Base-by-base conservation (phyloP, 2,113 vertebrate species). In the Anser brachyrhynchus region DNA sequence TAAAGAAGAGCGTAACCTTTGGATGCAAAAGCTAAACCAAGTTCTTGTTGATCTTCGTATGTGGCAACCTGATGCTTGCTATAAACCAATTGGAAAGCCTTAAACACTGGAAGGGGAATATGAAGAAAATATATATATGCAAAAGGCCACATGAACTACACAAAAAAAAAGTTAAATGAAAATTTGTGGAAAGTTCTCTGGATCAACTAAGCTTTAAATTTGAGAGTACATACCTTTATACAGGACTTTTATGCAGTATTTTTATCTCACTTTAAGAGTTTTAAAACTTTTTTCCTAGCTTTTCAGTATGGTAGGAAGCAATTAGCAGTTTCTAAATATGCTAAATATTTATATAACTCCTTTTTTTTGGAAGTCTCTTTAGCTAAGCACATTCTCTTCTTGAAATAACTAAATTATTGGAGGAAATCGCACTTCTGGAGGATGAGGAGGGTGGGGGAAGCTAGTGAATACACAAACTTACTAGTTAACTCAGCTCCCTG, bases 21-120 rank as follows among this genome's bases (percentile, higher is more conserved):
- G 99, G 99, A 99, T 99, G 99, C 98, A 98, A 83, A 99, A 99
- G 64, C 98, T 99, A 84, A 99, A 99, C 96, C 99, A 99, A 97
- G 98, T 99, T 62, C 96, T 99, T 26, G 54, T 99, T 93, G 99
- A 99, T 88, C 98, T 99, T 91, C 99, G 99, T 11, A 99, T 99
- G 98, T 99, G 99, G 99, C 99, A 99, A 51, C 99, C 99, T 7
- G 99, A 99, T 49, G 98, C 98, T 76, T 99, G 99, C 96, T 98
- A 98, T 96, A 98, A 98, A 85, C 98, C 98, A 6, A 29, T 98
- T 65, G 99, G 97, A 97, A 98, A 98, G 92, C 94, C 95, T 95
- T 98, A 94, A 97, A 71, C 20, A 51, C 9, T 8, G 11, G 13
- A 81, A 81, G 44, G 39, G 28, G 62, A 51, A 55, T 74, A 58